Conservation (phyloP, 2,888 invertebrate genomes). For the Leptinotarsa juncta region DNA sequence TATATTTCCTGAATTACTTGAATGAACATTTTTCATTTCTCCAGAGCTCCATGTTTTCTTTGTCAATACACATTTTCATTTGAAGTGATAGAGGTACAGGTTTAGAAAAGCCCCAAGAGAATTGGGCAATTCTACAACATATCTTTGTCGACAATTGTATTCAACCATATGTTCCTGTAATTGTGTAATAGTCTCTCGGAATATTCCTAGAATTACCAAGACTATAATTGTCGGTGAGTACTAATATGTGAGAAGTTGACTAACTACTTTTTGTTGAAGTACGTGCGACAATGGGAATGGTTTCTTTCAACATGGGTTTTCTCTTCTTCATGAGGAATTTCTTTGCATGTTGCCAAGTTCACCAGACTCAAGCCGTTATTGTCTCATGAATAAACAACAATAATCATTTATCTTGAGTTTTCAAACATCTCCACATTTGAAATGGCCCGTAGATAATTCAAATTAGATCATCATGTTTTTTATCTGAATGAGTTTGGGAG, state of each 20-base stretch:
- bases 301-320: conserved; percentile 1
- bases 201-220: conserved; percentile 36
- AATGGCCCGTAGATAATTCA: no score
- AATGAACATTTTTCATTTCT: no score
- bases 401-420: no score
- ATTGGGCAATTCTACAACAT: neutral
- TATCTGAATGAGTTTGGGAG: no score
- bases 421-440: no score
- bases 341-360: neutral
- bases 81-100: neutral
- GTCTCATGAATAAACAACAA: no score
- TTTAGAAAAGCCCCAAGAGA: neutral
- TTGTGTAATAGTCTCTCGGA: conserved; percentile 22
- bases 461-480: no score
- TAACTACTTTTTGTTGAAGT: conserved; percentile 22
- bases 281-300: conserved; percentile 12
- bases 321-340: neutral
- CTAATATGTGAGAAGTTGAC: conserved; percentile 33
- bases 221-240: conserved; percentile 35
- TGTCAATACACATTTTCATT: neutral
- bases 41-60: no score
- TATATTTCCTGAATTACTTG: no score
- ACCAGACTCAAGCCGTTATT: neutral
- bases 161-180: conserved; percentile 16
- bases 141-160: conserved; percentile 22